Evolutionary conservation across 2,113 vertebrate species (phyloP), one percentile per base, ranked within the genome.

Genomic region (Melanotaenia duboulayi): DNA sequence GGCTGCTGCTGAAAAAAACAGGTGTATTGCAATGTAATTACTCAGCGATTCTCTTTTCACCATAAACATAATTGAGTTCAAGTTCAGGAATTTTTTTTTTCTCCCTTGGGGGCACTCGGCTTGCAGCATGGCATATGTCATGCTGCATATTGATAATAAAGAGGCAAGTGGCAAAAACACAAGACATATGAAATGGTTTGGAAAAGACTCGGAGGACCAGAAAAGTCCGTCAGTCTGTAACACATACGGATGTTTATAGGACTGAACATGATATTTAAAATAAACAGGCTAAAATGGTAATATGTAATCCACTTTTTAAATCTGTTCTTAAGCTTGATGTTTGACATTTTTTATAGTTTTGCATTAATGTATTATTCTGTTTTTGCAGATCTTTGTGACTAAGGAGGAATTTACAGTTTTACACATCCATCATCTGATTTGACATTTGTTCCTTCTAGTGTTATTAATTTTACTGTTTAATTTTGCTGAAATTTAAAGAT

Each of bases 21-120:
- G 80, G 84, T 83, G 63, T 71, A 79, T 75, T 40, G 63, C 64
- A 65, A 23, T 16, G 56, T 24, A 83, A 74, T 86, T 64, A 78
- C 85, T 37, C 51, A 7, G 7, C 19, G 11, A 59, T 68, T 66
- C 20, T 73, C 42, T 66, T 76, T 78, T 60, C 0, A 0, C 71
- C 14, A 17, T 24, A 52, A 54, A 20, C 59, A 46, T 85, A 80
- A 84, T 76, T 77, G 74, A 81, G 81, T 86, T 69, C 59, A 67
- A 79, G 62, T 77, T 62, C n/a, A 57, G 58, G 28, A 83, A 69
- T 83, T 28, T 83, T 28, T 57, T 60, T 60, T 61, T 55, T 35
- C 24, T 52, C 61, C 54, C 14, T 13, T 6, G 5, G 64, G 48
- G 63, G 54, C 4, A 4, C 65, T 57, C 59, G 64, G 54, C 76